Conservation (phyloP, 2,888 invertebrate species). For the Conistra vaccinii region DNA sequence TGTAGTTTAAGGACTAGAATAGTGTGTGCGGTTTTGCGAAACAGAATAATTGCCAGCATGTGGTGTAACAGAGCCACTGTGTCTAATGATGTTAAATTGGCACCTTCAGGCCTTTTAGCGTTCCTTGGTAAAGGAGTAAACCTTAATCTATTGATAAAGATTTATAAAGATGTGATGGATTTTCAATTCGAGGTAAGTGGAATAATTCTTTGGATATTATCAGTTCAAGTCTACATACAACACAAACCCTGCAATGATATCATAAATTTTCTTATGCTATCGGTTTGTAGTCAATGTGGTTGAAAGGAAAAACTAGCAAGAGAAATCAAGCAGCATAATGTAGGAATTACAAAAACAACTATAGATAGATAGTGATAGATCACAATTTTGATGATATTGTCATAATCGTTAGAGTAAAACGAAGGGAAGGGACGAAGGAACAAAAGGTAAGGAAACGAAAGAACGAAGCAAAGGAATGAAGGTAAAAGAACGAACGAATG, state of each 20-base stretch:
- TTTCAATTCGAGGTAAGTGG: neutral
- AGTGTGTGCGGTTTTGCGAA: conserved; percentile 58
- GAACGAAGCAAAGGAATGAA: too few species aligned
- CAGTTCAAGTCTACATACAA: neutral
- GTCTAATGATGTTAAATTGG: conserved; percentile 69
- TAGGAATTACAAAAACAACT: neutral
- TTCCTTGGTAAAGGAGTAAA: conserved; percentile 29
- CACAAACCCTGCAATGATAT: neutral
- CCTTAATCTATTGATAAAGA: neutral
- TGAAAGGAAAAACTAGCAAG: neutral
- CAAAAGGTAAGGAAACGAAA: too few species aligned
- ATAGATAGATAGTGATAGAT: too few species aligned
- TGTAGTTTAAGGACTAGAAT: conserved; percentile 46
- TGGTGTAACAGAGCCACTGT: conserved; percentile 60
- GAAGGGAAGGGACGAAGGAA: too few species aligned
- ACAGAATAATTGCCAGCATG: conserved; percentile 58
- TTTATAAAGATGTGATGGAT: neutral
- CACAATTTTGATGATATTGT: neutral
- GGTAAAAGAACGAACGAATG: too few species aligned
- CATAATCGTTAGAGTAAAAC: neutral
- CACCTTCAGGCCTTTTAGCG: conserved; percentile 52
- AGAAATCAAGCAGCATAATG: neutral
- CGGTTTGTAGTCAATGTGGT: neutral
- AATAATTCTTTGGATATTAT: neutral
- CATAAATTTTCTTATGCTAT: neutral